A percentile compares a stretch with the other conserved stretches of the same genome.
These are phyloP conservation scores for Tenrec ecaudatus DNA, from an alignment of 2,113 vertebrate species.

Conservation along the genomic window DNA sequence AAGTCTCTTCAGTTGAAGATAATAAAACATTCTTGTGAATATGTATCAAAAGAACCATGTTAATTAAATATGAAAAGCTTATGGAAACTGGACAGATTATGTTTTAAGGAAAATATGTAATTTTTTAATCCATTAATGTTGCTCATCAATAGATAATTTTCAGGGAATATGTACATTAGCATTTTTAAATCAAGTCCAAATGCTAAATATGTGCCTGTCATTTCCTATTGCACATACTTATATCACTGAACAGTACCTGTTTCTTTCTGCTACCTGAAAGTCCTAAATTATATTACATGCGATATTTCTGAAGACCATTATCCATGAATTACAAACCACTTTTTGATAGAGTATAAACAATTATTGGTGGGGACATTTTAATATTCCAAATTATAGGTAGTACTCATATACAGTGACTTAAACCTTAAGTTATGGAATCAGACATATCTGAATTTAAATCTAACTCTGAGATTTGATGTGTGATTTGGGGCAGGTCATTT, in stretches of 20 bases:
- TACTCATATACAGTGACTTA: not conserved
- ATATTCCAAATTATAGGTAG: no score
- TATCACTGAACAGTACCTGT: accelerated
- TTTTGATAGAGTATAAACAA: no score
- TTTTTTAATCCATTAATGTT: no score
- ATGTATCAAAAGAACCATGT: not conserved
- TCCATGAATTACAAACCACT: no score
- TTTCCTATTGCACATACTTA: not conserved
- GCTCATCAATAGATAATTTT: no score
- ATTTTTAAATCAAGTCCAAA: not conserved
- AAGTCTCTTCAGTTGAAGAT: not conserved
- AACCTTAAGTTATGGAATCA: not conserved
- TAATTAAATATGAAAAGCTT: not conserved
- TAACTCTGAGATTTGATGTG: not conserved
- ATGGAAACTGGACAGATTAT: no score
- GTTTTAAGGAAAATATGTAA: no score
- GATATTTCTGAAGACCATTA: not conserved
- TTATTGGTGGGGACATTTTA: not conserved
- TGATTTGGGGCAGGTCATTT: not conserved
- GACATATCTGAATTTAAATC: not conserved
- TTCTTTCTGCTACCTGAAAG: not conserved
- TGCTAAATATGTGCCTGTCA: not conserved
- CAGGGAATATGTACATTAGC: not conserved
- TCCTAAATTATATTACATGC: not conserved
- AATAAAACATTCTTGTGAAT: not conserved